phyloP scores from a whole-genome alignment of 2,888 invertebrate genomes.

The Sepiola atlantica region DNA sequence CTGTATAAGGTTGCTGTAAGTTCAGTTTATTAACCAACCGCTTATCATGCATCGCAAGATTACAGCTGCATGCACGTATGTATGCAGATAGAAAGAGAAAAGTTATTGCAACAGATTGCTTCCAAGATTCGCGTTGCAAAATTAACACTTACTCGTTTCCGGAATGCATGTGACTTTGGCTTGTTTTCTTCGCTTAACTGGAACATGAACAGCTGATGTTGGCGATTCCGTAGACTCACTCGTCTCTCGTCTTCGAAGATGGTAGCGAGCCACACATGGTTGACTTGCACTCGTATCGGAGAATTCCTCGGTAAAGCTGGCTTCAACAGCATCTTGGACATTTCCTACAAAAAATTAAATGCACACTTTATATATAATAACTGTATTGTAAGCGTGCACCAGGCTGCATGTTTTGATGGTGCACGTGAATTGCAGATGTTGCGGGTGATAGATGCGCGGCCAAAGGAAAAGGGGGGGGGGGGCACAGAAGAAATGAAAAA shows the following conservation, averaged over 20 bases:
- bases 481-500: too few species aligned
- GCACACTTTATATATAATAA: too few species aligned
- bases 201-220: not conserved
- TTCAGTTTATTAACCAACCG: too few species aligned
- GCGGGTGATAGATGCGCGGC: too few species aligned
- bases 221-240: conserved; percentile 19
- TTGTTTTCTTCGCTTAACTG: conserved; percentile 37
- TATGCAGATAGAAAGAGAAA: not conserved
- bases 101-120: too few species aligned
- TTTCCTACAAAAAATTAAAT: not conserved
- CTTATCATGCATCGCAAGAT: too few species aligned
- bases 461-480: too few species aligned
- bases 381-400: too few species aligned
- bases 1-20: too few species aligned
- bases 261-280: not conserved
- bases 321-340: not conserved
- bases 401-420: too few species aligned
- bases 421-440: too few species aligned
- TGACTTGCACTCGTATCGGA: conserved; percentile 34
- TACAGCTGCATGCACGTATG: not conserved
- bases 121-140: not conserved
- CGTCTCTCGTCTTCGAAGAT: conserved; percentile 37
- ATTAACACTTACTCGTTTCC: not conserved
- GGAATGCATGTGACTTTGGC: conserved; percentile 8
- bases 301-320: conserved; percentile 7